A percentile compares a stretch with the other conserved stretches of the same genome.
Conservation (phyloP, 2,113 vertebrate species). For the Myiagra hebetior region DNA sequence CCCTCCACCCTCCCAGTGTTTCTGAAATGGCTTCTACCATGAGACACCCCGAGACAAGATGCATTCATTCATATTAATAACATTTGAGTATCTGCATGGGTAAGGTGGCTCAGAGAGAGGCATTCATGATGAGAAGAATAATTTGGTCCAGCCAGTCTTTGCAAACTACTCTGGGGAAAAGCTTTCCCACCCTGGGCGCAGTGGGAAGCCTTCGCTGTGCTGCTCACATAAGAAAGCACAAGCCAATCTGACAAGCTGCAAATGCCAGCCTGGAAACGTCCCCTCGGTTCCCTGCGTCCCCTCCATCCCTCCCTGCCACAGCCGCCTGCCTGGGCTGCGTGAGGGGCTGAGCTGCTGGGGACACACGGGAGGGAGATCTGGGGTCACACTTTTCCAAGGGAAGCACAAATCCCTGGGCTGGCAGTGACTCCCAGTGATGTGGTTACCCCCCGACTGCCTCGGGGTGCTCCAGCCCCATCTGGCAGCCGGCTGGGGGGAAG, state of each 20-base stretch:
- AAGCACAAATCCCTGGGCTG: not conserved
- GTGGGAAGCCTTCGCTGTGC: not conserved
- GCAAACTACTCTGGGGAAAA: constrained; percentile 41
- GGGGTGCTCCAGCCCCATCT: not conserved
- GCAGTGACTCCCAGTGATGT: accelerated
- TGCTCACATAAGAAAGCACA: not conserved
- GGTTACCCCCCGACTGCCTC: not conserved
- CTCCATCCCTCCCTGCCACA: not conserved
- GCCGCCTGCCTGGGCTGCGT: accelerated
- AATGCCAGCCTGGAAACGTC: not conserved
- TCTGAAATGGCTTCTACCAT: constrained; percentile 44
- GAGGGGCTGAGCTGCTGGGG: not conserved
- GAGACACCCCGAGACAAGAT: constrained; percentile 32
- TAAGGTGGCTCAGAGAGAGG: constrained; percentile 38
- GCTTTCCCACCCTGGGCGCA: not conserved
- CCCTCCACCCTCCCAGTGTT: constrained; percentile 14
- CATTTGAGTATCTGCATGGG: constrained; percentile 44
- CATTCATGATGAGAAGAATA: constrained; percentile 44
- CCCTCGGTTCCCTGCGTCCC: not conserved
- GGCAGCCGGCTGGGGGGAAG: not conserved
- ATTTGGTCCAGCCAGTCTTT: constrained; percentile 44
- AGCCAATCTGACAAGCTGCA: not conserved
- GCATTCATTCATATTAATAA: constrained; percentile 59
- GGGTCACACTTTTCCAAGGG: accelerated
- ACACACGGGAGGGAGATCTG: accelerated